Base-by-base conservation (phyloP, 2,888 invertebrate species). In the Amblyjoppa fuscipennis region DNA sequence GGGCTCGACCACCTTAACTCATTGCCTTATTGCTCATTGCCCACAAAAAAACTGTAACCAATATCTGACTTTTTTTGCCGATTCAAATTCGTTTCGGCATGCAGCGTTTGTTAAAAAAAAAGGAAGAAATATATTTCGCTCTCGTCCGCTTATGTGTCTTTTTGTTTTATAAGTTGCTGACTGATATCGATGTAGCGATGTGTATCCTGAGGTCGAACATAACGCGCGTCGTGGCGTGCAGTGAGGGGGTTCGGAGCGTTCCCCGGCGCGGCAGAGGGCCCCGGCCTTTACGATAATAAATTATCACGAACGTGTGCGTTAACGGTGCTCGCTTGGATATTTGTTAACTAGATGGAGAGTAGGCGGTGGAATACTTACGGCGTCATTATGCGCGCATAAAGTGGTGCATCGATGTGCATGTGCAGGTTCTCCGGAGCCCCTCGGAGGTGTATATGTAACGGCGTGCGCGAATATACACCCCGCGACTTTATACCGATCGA, bases 301-400 rank as follows among this genome's bases (percentile, higher is more conserved):
- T 93, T 91, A 92, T 93, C 90, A 91, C 90, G 81, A 86, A 86
- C 80, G 85, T 83, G 85, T 83, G 85, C 85, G 85, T 86, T 86
- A 83, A 86, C 86, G 86, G 83, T 83, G 90, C 89, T 90, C 90
- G 91, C 89, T 89, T 88, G 91, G 89, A 92, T 92, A 93, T 92
- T 92, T 92, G 92, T 92, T 92, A 91, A 92, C 92, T 92, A 91
- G 88, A 89, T 87, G 89, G 88, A 91, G 91, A 91, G 91, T 92
- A 91, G 91, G 92, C 92, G 91, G 91, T 86, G 69, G 79, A 84
- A 87, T 84, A 85, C 83, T 85, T 86, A 84, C 86, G 82, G 74
- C 85, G 86, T 88, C 85, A 84, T 88, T 87, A 87, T 87, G 84
- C 76, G 82, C 73, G 83, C 81, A 81, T 82, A 86, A 86, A 83